These are phyloP conservation scores for Myzus persicae DNA, from an alignment of 1,140 invertebrate species.

Conservation along the genomic window DNA sequence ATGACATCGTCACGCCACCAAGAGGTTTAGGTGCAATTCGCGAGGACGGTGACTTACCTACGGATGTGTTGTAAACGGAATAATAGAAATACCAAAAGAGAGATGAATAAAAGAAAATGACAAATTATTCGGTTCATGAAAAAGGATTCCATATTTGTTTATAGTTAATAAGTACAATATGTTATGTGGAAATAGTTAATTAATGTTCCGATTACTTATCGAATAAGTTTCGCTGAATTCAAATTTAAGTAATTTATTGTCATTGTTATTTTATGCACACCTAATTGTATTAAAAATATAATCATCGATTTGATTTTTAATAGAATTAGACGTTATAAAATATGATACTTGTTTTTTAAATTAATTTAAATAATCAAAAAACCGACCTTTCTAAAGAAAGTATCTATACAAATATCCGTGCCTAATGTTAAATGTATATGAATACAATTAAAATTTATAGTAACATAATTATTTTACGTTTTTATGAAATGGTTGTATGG, in stretches of 20 bases:
- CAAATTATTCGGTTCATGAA: background rate
- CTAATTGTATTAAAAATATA: background rate
- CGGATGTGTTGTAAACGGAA: background rate
- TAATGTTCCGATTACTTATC: background rate
- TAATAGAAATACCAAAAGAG: background rate
- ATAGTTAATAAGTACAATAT: background rate
- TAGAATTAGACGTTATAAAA: background rate
- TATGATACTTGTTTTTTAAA: background rate
- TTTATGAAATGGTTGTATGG: background rate
- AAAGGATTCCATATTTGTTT: background rate
- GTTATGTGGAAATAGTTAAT: background rate
- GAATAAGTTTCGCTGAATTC: background rate
- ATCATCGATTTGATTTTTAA: background rate
- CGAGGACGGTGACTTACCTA: background rate
- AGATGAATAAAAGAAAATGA: background rate
- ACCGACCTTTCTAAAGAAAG: background rate
- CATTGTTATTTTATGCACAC: background rate
- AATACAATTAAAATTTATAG: background rate
- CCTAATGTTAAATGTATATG: background rate
- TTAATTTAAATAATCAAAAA: background rate
- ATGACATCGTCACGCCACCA: background rate
- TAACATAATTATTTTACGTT: background rate
- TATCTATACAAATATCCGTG: background rate
- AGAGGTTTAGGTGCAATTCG: background rate
- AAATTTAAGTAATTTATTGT: background rate